These are phyloP conservation scores for Neomonachus schauinslandi DNA, from an alignment of 2,113 vertebrate genomes.

Conservation along the genomic window DNA sequence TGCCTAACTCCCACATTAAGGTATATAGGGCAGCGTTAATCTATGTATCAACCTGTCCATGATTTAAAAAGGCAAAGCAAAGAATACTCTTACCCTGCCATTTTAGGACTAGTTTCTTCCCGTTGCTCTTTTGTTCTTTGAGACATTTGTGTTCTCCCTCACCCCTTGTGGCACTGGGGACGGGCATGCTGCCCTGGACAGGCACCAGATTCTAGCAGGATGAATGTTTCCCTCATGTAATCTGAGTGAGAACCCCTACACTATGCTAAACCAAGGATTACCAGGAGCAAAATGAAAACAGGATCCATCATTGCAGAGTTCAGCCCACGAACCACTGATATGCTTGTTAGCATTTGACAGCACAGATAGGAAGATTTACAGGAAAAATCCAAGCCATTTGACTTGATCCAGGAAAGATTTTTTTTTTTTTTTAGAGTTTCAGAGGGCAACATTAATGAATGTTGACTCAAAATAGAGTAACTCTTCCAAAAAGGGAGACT, in stretches of 20 bases:
- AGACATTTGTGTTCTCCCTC: slow-evolving; percentile 36
- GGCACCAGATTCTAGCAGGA: slow-evolving; percentile 44
- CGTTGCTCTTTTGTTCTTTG: slow-evolving; percentile 67
- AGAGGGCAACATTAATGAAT: slow-evolving; percentile 33
- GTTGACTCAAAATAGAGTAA: slow-evolving; percentile 52
- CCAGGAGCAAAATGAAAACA: slow-evolving; percentile 38
- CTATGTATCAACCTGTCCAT: slow-evolving; percentile 54
- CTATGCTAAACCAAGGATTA: slow-evolving; percentile 50
- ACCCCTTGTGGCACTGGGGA: slow-evolving; percentile 28
- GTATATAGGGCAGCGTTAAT: slow-evolving; percentile 44
- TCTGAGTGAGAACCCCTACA: slow-evolving; percentile 51
- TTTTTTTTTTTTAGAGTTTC: neutral
- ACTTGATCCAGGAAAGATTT: slow-evolving; percentile 14
- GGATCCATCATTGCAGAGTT: slow-evolving; percentile 48
- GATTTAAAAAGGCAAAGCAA: slow-evolving; percentile 48
- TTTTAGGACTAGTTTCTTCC: slow-evolving; percentile 54
- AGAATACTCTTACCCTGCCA: neutral
- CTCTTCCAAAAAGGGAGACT: slow-evolving; percentile 53
- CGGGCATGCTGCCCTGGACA: slow-evolving; percentile 53
- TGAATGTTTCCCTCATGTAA: slow-evolving; percentile 63
- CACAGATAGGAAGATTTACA: neutral
- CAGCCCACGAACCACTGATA: neutral
- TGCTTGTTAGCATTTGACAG: neutral
- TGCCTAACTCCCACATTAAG: slow-evolving; percentile 54
- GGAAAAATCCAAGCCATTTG: slow-evolving; percentile 8